Evolutionary conservation across 2,888 invertebrate species (phyloP).

Genomic region (Amiota mariae): DNA sequence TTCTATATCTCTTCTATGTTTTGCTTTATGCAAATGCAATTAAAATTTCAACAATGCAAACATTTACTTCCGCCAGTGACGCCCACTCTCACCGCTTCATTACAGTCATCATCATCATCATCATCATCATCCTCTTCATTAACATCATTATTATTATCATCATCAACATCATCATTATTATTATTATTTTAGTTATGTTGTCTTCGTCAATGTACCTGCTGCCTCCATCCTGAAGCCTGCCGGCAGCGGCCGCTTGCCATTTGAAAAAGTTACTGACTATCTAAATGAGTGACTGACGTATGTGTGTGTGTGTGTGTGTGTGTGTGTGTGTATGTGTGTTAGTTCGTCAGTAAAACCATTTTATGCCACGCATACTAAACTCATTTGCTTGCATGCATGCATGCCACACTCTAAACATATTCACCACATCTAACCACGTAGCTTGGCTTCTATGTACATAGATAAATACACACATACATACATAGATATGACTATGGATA

Average conservation of each 20-base stretch:
- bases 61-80: conserved; percentile 66
- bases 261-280: not conserved
- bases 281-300: not conserved
- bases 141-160: conserved; percentile 41
- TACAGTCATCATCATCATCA: not conserved
- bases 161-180: conserved; percentile 40
- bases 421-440: too few species aligned
- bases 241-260: too few species aligned
- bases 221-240: not conserved
- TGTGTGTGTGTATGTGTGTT: conserved; percentile 35
- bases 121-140: conserved; percentile 34
- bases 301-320: not conserved
- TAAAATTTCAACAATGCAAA: conserved; percentile 69
- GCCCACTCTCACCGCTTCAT: too few species aligned
- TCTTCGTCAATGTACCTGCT: too few species aligned
- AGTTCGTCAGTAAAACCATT: conserved; percentile 35
- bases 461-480: too few species aligned
- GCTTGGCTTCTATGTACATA: too few species aligned
- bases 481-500: too few species aligned
- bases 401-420: conserved; percentile 30
- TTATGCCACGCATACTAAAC: conserved; percentile 19
- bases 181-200: conserved; percentile 20
- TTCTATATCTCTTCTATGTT: not conserved
- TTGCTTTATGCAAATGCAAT: conserved; percentile 68
- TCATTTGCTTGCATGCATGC: conserved; percentile 54